Evolutionary conservation across 1,140 invertebrate species (phyloP).

Genomic region (Lepidurus packardi): DNA sequence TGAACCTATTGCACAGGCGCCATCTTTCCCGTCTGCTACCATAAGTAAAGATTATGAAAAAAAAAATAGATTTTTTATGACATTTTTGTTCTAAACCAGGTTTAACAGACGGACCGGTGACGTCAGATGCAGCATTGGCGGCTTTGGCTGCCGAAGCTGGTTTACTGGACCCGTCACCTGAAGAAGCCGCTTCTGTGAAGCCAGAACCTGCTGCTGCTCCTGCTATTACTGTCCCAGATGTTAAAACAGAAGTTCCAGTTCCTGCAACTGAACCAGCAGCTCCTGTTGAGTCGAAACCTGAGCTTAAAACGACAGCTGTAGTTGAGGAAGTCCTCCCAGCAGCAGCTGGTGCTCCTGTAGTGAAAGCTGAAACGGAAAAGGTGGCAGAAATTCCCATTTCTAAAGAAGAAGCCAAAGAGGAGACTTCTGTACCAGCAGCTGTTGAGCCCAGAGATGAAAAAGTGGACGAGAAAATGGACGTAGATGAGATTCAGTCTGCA

Average conservation of each 20-base stretch:
- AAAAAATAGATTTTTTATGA: not conserved
- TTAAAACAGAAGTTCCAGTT: not conserved
- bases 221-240: slow-evolving; percentile 8
- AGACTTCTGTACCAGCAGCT: slow-evolving; percentile 18
- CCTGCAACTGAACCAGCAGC: slow-evolving; percentile 23
- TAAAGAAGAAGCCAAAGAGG: not conserved
- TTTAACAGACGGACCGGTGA: slow-evolving; percentile 53
- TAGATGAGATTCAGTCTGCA: not conserved
- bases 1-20: not conserved
- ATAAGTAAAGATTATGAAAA: not conserved
- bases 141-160: slow-evolving; percentile 60
- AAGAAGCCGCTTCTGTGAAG: slow-evolving; percentile 35
- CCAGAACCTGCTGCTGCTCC: slow-evolving; percentile 24
- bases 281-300: not conserved
- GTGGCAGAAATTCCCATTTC: not conserved
- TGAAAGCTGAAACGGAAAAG: not conserved
- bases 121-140: slow-evolving; percentile 58
- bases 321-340: slow-evolving; percentile 25
- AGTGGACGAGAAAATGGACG: not conserved
- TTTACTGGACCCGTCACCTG: slow-evolving; percentile 51
- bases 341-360: slow-evolving; percentile 29
- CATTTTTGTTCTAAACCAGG: not conserved
- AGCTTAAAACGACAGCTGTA: slow-evolving; percentile 24
- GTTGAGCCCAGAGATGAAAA: slow-evolving; percentile 16
- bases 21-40: not conserved